Conservation (phyloP, 1,140 invertebrate species). For the Acyrthosiphon pisum region DNA sequence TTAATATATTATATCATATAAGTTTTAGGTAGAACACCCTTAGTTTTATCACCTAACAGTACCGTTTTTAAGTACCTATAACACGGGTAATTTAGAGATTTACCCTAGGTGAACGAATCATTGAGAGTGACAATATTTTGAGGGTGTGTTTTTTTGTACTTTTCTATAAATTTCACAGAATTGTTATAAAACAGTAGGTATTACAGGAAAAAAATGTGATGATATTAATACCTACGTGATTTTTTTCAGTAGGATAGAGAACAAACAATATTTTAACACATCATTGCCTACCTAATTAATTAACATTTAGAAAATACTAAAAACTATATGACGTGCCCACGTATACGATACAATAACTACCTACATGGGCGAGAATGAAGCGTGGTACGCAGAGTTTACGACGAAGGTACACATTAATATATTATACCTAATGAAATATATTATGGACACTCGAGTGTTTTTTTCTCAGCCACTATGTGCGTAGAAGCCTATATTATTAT, state of each 20-base stretch:
- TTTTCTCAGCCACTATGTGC: background rate
- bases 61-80: background rate
- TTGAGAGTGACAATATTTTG: no score
- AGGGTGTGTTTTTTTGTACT: background rate
- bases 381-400: no score
- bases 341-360: background rate
- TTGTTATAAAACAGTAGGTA: background rate
- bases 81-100: background rate
- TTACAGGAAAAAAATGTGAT: no score
- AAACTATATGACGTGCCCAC: no score
- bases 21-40: background rate
- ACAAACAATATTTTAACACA: no score
- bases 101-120: background rate
- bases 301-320: no score
- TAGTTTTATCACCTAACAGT: background rate
- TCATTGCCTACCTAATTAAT: no score
- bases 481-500: background rate
- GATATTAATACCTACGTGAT: no score
- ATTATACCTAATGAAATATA: background rate
- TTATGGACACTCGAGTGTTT: background rate
- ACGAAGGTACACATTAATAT: background rate
- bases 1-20: background rate
- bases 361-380: background rate
- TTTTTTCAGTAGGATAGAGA: no score
- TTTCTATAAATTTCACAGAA: background rate